Conservation (phyloP, 2,888 invertebrate species). For the Pseudeuparius sepicola region DNA sequence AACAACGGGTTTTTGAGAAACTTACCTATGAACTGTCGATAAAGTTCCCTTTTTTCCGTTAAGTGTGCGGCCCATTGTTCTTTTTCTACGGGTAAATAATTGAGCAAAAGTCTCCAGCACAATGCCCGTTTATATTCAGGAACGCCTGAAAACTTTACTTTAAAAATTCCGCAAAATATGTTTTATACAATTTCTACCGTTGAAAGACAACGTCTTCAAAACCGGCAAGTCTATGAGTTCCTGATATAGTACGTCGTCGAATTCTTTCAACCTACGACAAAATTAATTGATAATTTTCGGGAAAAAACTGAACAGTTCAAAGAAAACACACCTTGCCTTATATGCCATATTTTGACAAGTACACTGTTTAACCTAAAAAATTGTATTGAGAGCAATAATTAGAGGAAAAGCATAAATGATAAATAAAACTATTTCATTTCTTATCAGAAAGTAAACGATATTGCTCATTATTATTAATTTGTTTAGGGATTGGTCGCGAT, state of each 20-base stretch:
- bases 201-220: conserved; percentile 64
- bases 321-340: conserved; percentile 32
- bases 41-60: conserved; percentile 65
- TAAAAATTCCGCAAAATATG: background rate
- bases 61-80: conserved; percentile 59
- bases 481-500: too few relatives aligned
- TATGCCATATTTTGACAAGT: too few relatives aligned
- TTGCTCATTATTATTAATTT: too few relatives aligned
- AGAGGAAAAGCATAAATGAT: too few relatives aligned
- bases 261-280: conserved; percentile 64
- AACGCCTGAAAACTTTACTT: conserved; percentile 77
- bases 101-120: conserved; percentile 82
- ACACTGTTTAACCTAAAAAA: too few relatives aligned
- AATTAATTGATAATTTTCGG: conserved; percentile 14
- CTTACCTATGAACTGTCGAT: conserved; percentile 72
- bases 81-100: conserved; percentile 68
- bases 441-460: too few relatives aligned
- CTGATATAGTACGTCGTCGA: conserved; percentile 59
- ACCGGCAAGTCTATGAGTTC: conserved; percentile 61
- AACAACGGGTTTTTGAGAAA: too few relatives aligned
- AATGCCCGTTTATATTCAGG: conserved; percentile 69
- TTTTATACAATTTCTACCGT: conserved; percentile 48
- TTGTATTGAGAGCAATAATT: too few relatives aligned
- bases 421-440: too few relatives aligned
- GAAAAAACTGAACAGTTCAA: background rate